Percentiles rank a stretch among this genome's conserved stretches.
phyloP scores from a whole-genome alignment of 1,140 invertebrate species.

The Elysia chlorotica region DNA sequence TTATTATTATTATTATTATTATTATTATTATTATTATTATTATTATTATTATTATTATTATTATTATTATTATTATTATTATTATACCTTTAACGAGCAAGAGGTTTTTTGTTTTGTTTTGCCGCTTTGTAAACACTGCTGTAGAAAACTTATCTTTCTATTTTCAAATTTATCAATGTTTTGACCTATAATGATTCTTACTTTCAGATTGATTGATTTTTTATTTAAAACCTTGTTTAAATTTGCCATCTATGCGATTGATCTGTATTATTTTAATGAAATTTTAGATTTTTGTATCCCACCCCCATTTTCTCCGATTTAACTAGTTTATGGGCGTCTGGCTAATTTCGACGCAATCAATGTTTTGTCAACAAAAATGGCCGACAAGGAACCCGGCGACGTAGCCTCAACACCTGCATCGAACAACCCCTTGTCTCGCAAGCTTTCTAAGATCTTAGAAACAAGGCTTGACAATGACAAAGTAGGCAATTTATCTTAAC shows the following conservation, averaged over 20 bases:
- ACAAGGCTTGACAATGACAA: conserved; percentile 23
- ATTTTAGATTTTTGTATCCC: neutral
- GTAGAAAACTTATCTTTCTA: no score
- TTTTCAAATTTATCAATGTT: no score
- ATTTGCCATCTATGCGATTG: neutral
- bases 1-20: no score
- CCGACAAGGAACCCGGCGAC: neutral
- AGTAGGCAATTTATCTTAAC: neutral
- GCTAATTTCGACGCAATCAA: neutral
- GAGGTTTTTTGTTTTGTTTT: no score
- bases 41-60: no score
- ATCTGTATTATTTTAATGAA: neutral
- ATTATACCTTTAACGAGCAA: no score
- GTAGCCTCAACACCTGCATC: neutral
- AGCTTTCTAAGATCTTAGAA: conserved; percentile 19
- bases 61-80: no score
- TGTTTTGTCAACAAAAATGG: conserved; percentile 22
- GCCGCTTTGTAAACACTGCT: no score
- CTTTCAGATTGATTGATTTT: neutral
- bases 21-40: no score
- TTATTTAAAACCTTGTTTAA: neutral
- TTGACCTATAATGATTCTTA: no score
- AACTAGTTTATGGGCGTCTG: no score
- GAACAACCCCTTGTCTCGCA: conserved; percentile 15
- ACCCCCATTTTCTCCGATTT: neutral